Base-by-base conservation (phyloP, 2,888 invertebrate species). In the Brachyptera putata region DNA sequence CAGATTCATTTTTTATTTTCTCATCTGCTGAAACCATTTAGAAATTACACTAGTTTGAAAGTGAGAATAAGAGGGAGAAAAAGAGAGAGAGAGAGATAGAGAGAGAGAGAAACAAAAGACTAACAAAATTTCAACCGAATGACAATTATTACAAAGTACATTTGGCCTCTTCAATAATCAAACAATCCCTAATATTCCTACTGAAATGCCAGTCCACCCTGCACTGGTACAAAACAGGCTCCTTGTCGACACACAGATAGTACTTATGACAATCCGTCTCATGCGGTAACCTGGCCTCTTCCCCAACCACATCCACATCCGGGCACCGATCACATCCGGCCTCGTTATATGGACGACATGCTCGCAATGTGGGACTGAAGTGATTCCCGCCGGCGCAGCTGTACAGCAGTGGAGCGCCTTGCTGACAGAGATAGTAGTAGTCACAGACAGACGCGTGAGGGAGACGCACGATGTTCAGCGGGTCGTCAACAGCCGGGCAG, bases 391-490 rank as follows among this genome's bases (percentile, higher is more conserved):
- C 11, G 3, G 11, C 21, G 53, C 53, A 53, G 3, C 34, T 13
- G 21, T 36, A 53, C 5, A 22, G 18, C 3, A 14, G 24, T 2
- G 53, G 53, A 1, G 2, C 3, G 1, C 53, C 53, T 1, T 21
- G 3, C 16, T 13, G 5, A 36, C 53, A 53, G 16, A 13, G 4
- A 22, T 53, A 53, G 53, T 53, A 53, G 22, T 34, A 53, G 3
- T 34, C 21, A 21, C 53, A 53, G 37, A 13, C 36, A 1, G 53
- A 21, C 4, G 34, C 53, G 22, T 53, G 53, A 22, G 53, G 53
- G 16, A 34, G 34, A 9, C 53, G 53, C 22, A 53, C 13, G 5
- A 36, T 21, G 11, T 16, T 16, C 13, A 36, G 34, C 21, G 53
- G 34, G 18, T 36, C 53, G 1, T 53, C 36, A 2, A 36, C 34